Base-by-base conservation (phyloP, 2,797 vertebrate species). In the Chanos chanos region DNA sequence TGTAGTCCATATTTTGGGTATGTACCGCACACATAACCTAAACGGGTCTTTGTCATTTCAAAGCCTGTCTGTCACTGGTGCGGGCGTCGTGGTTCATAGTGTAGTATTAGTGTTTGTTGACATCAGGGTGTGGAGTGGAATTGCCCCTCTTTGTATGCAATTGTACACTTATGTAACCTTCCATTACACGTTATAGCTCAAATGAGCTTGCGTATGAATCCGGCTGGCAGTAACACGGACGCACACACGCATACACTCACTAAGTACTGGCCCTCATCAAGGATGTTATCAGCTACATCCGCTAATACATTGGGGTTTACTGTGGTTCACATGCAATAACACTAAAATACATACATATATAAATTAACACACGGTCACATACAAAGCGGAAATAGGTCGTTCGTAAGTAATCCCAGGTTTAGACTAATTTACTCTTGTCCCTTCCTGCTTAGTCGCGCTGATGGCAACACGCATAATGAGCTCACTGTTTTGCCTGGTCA, bases 381-480 rank as follows among this genome's bases (percentile, higher is more conserved):
- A 4, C 2, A 18, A 18, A 19, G 15, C 21, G 31, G 5, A 10
- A 13, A 13, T 3, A 4, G 9, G n/a, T n/a, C n/a, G n/a, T n/a
- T n/a, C n/a, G n/a, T n/a, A n/a, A n/a, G 64, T 73, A 82, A 82
- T 81, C 72, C 74, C 49, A 58, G 50, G 69, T 74, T 83, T 75
- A 73, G 53, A 72, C 77, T 58, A 72, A 78, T 40, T 81, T 81
- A 81, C 77, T 78, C 75, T 41, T 62, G 64, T 72, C 77, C 82
- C 77, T 87, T 83, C 80, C 81, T 86, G 82, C 86, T 88, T 81
- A 61, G 73, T n/a, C 65, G 64, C 81, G 63, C 83, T 93, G 91
- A 90, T 92, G 82, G 82, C 81, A 83, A 80, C 72, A 84, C 80
- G 83, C 81, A 79, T 77, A 74, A 87, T 93, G 86, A 94, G 90